phyloP scores from a whole-genome alignment of 35 echinoderm and acorn worm species.

The Apostichopus japonicus region DNA sequence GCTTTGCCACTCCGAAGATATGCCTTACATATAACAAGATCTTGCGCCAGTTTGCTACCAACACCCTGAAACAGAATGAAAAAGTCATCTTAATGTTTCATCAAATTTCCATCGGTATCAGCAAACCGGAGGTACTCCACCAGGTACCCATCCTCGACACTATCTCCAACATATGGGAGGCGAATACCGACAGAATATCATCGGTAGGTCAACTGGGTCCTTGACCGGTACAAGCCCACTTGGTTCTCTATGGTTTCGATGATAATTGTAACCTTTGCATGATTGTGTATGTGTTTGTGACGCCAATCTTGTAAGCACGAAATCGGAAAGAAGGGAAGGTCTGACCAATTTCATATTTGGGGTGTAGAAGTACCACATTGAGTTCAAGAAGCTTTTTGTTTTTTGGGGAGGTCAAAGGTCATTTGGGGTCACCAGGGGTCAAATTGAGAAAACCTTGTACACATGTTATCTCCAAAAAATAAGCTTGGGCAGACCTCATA shows the following conservation, averaged over 20 bases:
- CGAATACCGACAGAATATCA: conserved; percentile 44
- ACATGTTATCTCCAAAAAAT: too few relatives aligned
- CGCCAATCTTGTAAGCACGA: not conserved
- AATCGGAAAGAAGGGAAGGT: too few relatives aligned
- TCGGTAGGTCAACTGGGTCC: not conserved
- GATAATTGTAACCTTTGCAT: not conserved
- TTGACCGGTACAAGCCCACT: not conserved
- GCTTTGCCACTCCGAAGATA: conserved; percentile 61
- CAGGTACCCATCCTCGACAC: conserved; percentile 71
- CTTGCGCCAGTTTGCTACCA: conserved; percentile 60
- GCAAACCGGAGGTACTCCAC: conserved; percentile 55
- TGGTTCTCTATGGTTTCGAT: too few relatives aligned
- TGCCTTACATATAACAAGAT: conserved; percentile 71
- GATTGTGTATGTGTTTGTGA: not conserved
- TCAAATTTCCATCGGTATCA: conserved; percentile 65
- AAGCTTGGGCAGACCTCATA: too few relatives aligned
- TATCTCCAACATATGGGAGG: conserved; percentile 78
- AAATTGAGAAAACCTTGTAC: too few relatives aligned
- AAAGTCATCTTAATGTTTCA: conserved; percentile 68
- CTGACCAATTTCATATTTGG: too few relatives aligned
- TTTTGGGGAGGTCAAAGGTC: too few relatives aligned
- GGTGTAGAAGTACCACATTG: too few relatives aligned
- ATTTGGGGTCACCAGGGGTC: too few relatives aligned
- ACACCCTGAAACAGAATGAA: conserved; percentile 74
- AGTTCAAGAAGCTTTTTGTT: too few relatives aligned